Conservation (phyloP, 2,888 invertebrate genomes). For the Trichogramma evanescens region DNA sequence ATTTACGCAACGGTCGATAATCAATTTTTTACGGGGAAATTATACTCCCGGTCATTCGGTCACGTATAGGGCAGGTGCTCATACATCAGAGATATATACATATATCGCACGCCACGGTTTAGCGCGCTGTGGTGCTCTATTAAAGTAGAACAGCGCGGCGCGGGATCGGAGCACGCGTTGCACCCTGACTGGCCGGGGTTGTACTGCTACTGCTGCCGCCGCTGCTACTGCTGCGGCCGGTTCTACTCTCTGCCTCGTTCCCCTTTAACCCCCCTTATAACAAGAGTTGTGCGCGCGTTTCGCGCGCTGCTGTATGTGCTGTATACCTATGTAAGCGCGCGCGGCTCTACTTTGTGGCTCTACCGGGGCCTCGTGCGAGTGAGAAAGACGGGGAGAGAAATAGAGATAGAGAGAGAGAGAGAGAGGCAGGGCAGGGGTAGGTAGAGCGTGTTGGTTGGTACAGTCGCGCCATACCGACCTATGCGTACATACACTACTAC, state of each 20-base stretch:
- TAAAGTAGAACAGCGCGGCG: too few relatives aligned
- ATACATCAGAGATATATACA: too few relatives aligned
- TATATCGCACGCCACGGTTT: too few relatives aligned
- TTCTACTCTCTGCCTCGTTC: not conserved
- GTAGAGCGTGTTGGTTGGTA: not conserved
- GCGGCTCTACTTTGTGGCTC: not conserved
- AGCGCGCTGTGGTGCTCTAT: too few relatives aligned
- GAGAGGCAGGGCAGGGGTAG: not conserved
- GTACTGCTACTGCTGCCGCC: conserved; percentile 4
- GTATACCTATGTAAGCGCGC: not conserved
- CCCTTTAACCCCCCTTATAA: too few relatives aligned
- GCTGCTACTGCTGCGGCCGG: too few relatives aligned
- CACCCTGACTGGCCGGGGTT: conserved; percentile 7
- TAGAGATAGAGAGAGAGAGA: not conserved
- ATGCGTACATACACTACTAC: not conserved
- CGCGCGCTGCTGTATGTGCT: not conserved
- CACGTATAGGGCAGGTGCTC: too few relatives aligned
- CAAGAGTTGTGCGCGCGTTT: too few relatives aligned
- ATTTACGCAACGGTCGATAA: too few relatives aligned
- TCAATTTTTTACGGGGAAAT: too few relatives aligned
- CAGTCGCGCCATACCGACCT: not conserved
- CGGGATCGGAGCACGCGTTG: too few relatives aligned
- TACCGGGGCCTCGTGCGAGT: not conserved
- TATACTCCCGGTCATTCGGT: too few relatives aligned
- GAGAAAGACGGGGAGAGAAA: not conserved